Evolutionary conservation across 2,113 vertebrate species (phyloP), one percentile per base, ranked within the genome.

Genomic region (Labrus mixtus): DNA sequence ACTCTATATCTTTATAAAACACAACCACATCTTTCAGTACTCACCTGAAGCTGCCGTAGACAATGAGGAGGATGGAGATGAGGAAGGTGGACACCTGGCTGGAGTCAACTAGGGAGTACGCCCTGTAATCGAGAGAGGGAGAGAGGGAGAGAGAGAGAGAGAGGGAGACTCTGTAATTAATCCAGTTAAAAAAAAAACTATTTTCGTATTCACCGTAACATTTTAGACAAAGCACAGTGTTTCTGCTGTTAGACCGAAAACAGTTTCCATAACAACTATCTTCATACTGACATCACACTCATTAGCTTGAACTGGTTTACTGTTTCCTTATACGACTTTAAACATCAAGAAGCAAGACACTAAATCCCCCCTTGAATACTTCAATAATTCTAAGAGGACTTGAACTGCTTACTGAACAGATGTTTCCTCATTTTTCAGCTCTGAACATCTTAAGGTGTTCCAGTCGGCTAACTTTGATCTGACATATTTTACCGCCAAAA

Each of bases 71-170:
- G 84, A 95, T 95, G 76, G 95, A 95, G 84, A 95, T 99, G 90
- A 99, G 96, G 93, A 99, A 99, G 72, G 98, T 99, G 83, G 98
- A 99, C 88, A 99, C 98, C 95, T 99, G 98, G 93, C 98, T 99
- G 91, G 98, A 99, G 94, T 99, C 98, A 90, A 99, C 96, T 86
- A 99, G 95, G 93, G 98, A 99, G 93, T 99, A 99, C 29, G 96
- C 98, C 98, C 98, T 99, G 45, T 6, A 91, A 71, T 94, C 64
- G 39, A 56, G 45, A 69, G 85, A 82, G 75, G 88, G 8, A 36
- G 15, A 78, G 33, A 73, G 0, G 17, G 12, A 46, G 16, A 57
- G 1, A 67, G 23, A 61, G 15, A 53, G 48, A 51, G 36, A 1
- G 57, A 23, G 51, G 25, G 41, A 0, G 11, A 48, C 2, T 22